These are phyloP conservation scores for Dioctria linearis DNA, from an alignment of 2,888 invertebrate genomes.

Conservation along the genomic window DNA sequence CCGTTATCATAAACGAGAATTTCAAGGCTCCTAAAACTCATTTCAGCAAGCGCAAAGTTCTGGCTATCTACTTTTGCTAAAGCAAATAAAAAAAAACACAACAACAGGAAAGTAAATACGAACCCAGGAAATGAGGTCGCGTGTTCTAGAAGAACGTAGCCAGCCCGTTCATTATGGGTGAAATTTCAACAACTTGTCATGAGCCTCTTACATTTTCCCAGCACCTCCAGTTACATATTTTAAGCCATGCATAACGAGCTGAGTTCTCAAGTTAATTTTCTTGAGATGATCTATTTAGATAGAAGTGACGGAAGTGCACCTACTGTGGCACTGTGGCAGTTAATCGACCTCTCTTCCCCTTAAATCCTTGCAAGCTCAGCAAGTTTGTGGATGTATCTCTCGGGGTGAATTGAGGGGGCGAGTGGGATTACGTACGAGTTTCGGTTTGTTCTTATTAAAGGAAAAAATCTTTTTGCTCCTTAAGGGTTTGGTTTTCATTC, in stretches of 20 bases:
- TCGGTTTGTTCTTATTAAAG: not conserved
- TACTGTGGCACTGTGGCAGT: too few species aligned
- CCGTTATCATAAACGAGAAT: constrained; percentile 16
- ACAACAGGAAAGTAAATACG: constrained; percentile 13
- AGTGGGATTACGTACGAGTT: not conserved
- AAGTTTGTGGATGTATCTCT: not conserved
- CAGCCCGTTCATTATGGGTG: constrained; percentile 29
- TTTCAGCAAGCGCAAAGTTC: constrained; percentile 16
- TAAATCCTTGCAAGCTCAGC: not conserved
- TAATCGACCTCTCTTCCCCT: not conserved
- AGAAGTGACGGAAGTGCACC: constrained; percentile 17
- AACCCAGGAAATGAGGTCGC: constrained; percentile 41
- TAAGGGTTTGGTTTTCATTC: not conserved
- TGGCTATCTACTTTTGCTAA: not conserved
- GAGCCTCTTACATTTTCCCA: constrained; percentile 42
- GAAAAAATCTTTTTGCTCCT: constrained; percentile 10
- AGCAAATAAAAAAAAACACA: constrained; percentile 13
- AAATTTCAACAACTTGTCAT: constrained; percentile 45
- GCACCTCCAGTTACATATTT: constrained; percentile 26
- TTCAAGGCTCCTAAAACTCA: constrained; percentile 42
- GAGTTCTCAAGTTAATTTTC: constrained; percentile 49
- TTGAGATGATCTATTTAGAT: constrained; percentile 50
- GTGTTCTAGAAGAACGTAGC: constrained; percentile 27
- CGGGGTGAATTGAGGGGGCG: not conserved
- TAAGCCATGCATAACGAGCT: constrained; percentile 42